These are phyloP conservation scores for Agriopis aurantiaria DNA, from an alignment of 2,888 invertebrate species.

Conservation along the genomic window DNA sequence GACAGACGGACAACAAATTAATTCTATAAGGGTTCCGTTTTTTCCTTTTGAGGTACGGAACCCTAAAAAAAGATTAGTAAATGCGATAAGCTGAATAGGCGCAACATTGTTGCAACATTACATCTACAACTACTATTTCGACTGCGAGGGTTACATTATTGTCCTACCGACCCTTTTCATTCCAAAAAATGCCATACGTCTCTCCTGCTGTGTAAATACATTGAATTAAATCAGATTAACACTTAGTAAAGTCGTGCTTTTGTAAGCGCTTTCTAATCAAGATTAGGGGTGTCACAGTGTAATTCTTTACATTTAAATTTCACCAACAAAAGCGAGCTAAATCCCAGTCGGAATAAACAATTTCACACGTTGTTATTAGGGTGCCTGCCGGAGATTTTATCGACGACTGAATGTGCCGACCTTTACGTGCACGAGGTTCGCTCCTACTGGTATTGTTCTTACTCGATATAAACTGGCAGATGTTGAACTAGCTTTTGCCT, in stretches of 20 bases:
- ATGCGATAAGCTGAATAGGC: constrained; percentile 36
- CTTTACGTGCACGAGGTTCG: constrained; percentile 50
- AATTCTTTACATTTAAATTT: constrained; percentile 79
- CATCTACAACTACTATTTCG: constrained; percentile 50
- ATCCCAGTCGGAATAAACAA: constrained; percentile 73
- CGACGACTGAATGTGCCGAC: constrained; percentile 58
- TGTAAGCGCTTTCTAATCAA: constrained; percentile 78
- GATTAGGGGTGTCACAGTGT: constrained; percentile 81
- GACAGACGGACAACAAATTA: no score
- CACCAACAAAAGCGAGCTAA: constrained; percentile 71
- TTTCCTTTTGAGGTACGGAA: no score
- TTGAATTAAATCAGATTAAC: constrained; percentile 85
- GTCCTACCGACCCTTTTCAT: constrained; percentile 59
- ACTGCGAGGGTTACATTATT: constrained; percentile 42
- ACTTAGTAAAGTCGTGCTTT: constrained; percentile 75
- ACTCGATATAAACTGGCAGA: constrained; percentile 36
- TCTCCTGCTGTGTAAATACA: constrained; percentile 78
- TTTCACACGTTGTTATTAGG: constrained; percentile 72
- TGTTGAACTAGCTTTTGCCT: constrained; percentile 13
- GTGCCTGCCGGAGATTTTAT: constrained; percentile 68
- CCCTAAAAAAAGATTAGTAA: constrained; percentile 15
- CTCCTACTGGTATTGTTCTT: constrained; percentile 49
- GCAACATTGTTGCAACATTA: constrained; percentile 53
- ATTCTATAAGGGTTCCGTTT: no score
- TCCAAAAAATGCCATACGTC: constrained; percentile 66